These are phyloP conservation scores for Chiloscyllium punctatum DNA, from an alignment of 2,797 vertebrate species.

Conservation along the genomic window DNA sequence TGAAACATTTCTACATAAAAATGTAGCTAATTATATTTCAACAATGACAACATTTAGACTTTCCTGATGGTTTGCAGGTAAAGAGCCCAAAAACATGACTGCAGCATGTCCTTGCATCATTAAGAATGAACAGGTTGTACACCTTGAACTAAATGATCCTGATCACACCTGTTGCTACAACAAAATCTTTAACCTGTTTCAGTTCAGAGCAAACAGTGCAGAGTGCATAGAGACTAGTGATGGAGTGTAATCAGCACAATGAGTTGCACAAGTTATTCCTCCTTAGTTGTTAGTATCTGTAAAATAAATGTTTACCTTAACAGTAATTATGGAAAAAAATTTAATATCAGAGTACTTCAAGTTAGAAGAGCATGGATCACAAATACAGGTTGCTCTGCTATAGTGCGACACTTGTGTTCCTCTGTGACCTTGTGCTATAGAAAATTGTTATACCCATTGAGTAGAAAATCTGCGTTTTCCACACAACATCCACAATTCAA, in stretches of 20 bases:
- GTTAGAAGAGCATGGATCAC: neutral
- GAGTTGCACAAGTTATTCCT: neutral
- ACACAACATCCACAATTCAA: no score
- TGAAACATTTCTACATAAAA: neutral
- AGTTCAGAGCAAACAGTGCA: neutral
- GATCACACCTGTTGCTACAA: neutral
- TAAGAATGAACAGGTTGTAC: no score
- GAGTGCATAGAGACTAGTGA: neutral
- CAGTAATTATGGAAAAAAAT: neutral
- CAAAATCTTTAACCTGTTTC: neutral
- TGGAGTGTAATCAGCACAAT: no score
- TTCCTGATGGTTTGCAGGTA: neutral
- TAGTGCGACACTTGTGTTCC: no score
- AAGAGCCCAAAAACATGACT: neutral
- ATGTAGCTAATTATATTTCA: neutral
- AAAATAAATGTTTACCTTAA: neutral
- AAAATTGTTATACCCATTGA: no score
- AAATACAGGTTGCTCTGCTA: neutral
- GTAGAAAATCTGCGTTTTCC: no score
- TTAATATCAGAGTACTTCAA: neutral
- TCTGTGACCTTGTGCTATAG: no score
- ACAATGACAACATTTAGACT: neutral
- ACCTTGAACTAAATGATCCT: no score
- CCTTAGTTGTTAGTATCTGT: neutral
- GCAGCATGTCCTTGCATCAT: no score